These are phyloP conservation scores for Sebastes iracundus DNA, from an alignment of 2,797 vertebrate species.

Conservation along the genomic window DNA sequence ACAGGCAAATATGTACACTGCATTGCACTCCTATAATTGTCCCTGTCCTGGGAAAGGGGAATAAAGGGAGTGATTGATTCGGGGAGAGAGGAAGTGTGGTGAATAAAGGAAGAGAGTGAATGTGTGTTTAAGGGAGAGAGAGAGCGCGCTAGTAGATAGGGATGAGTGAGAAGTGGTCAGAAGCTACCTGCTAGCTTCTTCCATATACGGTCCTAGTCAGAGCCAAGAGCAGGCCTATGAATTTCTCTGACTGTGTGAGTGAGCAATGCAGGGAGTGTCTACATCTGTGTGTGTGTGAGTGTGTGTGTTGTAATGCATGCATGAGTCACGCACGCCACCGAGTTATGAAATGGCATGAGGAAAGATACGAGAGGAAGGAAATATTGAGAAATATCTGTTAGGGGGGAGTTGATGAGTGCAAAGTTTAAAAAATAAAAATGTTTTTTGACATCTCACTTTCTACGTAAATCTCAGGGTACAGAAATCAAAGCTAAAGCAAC, in stretches of 20 bases:
- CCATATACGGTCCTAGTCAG: slow-evolving; percentile 76
- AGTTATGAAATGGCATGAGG: slow-evolving; percentile 34
- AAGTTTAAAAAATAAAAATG: background rate
- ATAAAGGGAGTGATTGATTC: background rate
- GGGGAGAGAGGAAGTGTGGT: background rate
- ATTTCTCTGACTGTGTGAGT: slow-evolving; percentile 57
- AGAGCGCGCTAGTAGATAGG: background rate
- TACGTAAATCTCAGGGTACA: background rate
- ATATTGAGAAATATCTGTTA: slow-evolving; percentile 1
- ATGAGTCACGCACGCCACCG: slow-evolving; percentile 33
- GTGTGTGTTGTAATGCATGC: slow-evolving; percentile 46
- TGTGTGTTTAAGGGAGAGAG: slow-evolving; percentile 15
- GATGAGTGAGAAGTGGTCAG: slow-evolving; percentile 50
- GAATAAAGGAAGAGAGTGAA: background rate
- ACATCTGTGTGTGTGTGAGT: background rate
- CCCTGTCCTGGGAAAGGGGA: slow-evolving; percentile 18
- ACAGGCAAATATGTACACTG: slow-evolving; percentile 14
- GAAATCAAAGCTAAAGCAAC: slow-evolving; percentile 4
- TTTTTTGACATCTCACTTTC: background rate
- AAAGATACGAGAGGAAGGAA: slow-evolving; percentile 17
- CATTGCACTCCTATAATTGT: slow-evolving; percentile 6
- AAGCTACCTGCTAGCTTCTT: slow-evolving; percentile 75
- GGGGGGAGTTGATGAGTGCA: background rate
- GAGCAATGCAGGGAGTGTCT: slow-evolving; percentile 59
- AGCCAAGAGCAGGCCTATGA: slow-evolving; percentile 58